Evolutionary conservation across 1,140 invertebrate species (phyloP).

Genomic region (Neodiprion virginianus): DNA sequence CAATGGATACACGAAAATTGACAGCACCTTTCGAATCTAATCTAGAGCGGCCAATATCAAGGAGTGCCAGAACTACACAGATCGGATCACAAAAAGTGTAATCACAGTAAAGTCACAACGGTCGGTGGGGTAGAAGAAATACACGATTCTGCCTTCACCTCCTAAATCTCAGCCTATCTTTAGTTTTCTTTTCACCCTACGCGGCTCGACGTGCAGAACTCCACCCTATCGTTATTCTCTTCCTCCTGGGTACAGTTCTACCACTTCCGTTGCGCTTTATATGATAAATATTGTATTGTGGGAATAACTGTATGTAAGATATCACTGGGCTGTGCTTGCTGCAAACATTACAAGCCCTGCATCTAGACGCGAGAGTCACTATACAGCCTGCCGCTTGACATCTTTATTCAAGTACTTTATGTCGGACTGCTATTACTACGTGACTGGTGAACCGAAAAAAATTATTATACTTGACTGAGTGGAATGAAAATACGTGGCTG

Average conservation of each 20-base stretch:
- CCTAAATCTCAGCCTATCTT: neutral
- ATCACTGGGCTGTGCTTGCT: neutral
- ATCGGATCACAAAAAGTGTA: neutral
- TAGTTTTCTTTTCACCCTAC: neutral
- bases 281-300: conserved; percentile 1
- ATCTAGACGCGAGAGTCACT: neutral
- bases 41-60: neutral
- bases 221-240: neutral
- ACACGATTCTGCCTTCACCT: neutral
- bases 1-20: no score
- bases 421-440: neutral
- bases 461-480: no score
- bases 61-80: neutral
- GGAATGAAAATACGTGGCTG: no score
- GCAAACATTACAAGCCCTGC: neutral
- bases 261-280: neutral
- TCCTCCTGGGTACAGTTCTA: neutral
- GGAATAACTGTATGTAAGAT: neutral
- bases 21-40: no score
- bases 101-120: neutral
- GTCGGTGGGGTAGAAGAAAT: neutral
- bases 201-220: neutral
- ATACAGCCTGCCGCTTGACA: neutral
- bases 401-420: neutral
- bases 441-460: no score